Evolutionary conservation across 2,888 invertebrate species (phyloP).

Genomic region (Eurytoma adleriae): DNA sequence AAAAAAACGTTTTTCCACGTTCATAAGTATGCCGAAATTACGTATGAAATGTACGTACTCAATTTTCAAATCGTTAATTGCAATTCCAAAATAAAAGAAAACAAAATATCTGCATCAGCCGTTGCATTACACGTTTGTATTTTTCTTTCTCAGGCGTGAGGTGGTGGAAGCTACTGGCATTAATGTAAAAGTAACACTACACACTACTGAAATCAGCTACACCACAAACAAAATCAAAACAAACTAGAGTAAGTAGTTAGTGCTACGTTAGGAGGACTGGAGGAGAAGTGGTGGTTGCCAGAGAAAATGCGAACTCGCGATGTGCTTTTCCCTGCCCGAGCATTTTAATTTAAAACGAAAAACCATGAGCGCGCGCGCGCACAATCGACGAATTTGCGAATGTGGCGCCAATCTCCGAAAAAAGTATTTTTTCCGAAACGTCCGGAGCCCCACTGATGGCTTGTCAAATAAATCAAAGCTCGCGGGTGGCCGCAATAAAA

Average conservation of each 20-base stretch:
- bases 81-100: constrained; percentile 7
- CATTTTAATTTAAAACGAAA: not conserved
- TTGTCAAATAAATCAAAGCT: constrained; percentile 52
- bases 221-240: constrained; percentile 41
- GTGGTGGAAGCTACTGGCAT: constrained; percentile 54
- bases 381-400: not conserved
- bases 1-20: constrained; percentile 24
- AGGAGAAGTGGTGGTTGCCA: constrained; percentile 58
- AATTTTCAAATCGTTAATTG: constrained; percentile 5
- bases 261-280: constrained; percentile 54
- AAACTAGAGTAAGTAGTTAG: constrained; percentile 47
- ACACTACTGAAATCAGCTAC: constrained; percentile 56
- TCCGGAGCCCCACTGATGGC: constrained; percentile 35
- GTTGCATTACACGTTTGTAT: constrained; percentile 47
- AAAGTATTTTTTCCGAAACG: constrained; percentile 42
- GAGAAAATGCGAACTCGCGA: constrained; percentile 69
- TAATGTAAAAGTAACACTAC: constrained; percentile 50
- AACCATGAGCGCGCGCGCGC: constrained; percentile 1
- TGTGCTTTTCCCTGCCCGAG: constrained; percentile 42
- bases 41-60: constrained; percentile 25
- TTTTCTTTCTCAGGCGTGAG: constrained; percentile 27
- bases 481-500: constrained; percentile 34
- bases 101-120: constrained; percentile 29
- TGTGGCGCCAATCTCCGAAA: constrained; percentile 2
- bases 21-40: constrained; percentile 12